Conservation (phyloP, 23 tunicate species). For the Halocynthia roretzi region DNA sequence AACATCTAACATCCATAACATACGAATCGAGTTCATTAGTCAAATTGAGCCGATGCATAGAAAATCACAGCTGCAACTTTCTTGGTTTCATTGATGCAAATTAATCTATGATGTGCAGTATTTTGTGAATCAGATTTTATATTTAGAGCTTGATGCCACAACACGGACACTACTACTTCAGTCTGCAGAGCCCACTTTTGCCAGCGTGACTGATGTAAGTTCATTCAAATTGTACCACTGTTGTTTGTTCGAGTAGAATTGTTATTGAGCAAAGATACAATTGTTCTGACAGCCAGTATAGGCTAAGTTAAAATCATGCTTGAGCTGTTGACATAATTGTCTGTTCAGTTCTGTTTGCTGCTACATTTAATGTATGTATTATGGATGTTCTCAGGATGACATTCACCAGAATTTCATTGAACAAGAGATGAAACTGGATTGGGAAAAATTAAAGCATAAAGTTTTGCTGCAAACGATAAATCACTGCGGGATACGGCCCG, state of each 20-base stretch:
- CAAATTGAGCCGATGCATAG: neutral
- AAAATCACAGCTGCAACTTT: neutral
- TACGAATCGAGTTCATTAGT: too few relatives aligned
- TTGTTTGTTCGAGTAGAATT: too few relatives aligned
- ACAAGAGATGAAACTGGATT: slow-evolving; percentile 81
- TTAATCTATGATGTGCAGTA: neutral
- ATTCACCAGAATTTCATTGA: slow-evolving; percentile 61
- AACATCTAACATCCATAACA: too few relatives aligned
- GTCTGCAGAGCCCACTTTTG: slow-evolving; percentile 54
- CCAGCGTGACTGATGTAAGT: slow-evolving; percentile 50
- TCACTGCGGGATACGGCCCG: slow-evolving; percentile 83
- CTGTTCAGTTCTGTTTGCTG: too few relatives aligned
- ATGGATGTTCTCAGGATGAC: slow-evolving; percentile 21
- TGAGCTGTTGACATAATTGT: neutral
- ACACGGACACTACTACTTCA: slow-evolving; percentile 68
- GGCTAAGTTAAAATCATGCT: neutral
- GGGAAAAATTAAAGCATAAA: slow-evolving; percentile 60
- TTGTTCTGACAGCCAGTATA: neutral
- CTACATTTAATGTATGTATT: too few relatives aligned
- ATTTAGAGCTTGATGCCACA: slow-evolving; percentile 45
- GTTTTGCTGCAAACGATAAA: slow-evolving; percentile 74
- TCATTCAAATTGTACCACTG: slow-evolving; percentile 1
- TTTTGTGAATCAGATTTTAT: neutral
- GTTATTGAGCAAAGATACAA: neutral
- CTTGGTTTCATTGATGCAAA: too few relatives aligned